Evolutionary conservation across 2,797 vertebrate species (phyloP).

Genomic region (Meriones psammophilus): DNA sequence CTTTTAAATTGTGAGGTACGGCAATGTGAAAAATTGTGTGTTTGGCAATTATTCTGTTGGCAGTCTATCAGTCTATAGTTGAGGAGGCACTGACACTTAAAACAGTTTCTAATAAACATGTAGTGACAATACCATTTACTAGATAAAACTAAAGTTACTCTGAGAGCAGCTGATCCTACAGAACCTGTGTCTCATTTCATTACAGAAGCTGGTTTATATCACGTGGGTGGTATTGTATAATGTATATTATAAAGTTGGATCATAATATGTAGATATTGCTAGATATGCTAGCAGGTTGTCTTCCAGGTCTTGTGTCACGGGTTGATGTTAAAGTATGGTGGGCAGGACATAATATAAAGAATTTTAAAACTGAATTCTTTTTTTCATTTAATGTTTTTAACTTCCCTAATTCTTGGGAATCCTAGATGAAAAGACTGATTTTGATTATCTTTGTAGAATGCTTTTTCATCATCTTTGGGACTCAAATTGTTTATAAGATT

Average conservation of each 20-base stretch:
- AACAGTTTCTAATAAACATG: conserved; percentile 32
- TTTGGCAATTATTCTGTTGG: conserved; percentile 52
- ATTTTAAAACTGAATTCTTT: conserved; percentile 54
- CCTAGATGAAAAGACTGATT: conserved; percentile 55
- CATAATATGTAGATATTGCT: conserved; percentile 25
- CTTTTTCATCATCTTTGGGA: not conserved
- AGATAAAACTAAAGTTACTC: conserved; percentile 30
- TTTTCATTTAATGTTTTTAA: conserved; percentile 34
- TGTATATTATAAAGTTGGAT: not conserved
- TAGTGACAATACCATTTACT: conserved; percentile 29
- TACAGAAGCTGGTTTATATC: conserved; percentile 43
- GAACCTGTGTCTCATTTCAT: conserved; percentile 41
- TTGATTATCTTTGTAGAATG: not conserved
- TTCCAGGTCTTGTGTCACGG: conserved; percentile 30
- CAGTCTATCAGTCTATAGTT: not conserved
- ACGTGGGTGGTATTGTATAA: not conserved
- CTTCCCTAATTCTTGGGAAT: conserved; percentile 3
- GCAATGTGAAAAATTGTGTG: conserved; percentile 8
- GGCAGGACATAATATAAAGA: not conserved
- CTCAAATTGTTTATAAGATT: conserved; percentile 25
- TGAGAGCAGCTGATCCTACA: conserved; percentile 34
- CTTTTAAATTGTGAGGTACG: conserved; percentile 50
- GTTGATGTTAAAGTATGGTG: not conserved
- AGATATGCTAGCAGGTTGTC: not conserved
- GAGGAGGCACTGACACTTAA: not conserved